Base-by-base conservation (phyloP, 2,888 invertebrate genomes). In the Fragum fragum region DNA sequence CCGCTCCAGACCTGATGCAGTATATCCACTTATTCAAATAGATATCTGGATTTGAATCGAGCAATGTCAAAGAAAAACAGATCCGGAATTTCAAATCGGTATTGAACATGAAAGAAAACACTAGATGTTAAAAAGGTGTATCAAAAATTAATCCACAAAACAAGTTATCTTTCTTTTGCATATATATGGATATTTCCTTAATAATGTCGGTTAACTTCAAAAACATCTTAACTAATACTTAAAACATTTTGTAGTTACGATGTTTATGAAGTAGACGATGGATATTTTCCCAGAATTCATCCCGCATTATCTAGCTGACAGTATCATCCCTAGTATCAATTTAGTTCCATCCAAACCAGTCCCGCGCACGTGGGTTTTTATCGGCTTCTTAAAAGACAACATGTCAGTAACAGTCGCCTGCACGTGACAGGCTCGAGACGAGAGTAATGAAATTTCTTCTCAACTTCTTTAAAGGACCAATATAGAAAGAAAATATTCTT, bases 341-440 rank as follows among this genome's bases (percentile, higher is more conserved):
- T 66, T 66, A 42, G 42, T 42, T n/a, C 28, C n/a, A 42, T 66
- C 42, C 32, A 66, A 66, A 66, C 39, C 66, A 66, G 39, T 66
- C 66, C 26, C 5, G 23, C 36, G 42, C 39, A 66, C 66, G 66
- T 66, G 66, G 66, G 21, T 66, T 42, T 66, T 66, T 66, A 66
- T 66, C 66, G 66, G 66, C 42, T 66, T 66, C 66, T 66, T 66
- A 42, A 66, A 66, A 66, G 66, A 66, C 66, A 66, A 66, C 42
- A 42, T 42, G 66, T 66, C 66, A 66, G 16, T 42, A 21, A 21
- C 66, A 66, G 66, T 14, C 21, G 66, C 26, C 66, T 66, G 66
- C 42, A 42, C 28, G 66, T 66, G 66, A 66, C 66, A 26, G 11
- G 11, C 42, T 26, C 42, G 42, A 66, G 66, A 66, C 66, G 42